Conservation (phyloP, 2,113 vertebrate species). For the Tylochromis polylepis region DNA sequence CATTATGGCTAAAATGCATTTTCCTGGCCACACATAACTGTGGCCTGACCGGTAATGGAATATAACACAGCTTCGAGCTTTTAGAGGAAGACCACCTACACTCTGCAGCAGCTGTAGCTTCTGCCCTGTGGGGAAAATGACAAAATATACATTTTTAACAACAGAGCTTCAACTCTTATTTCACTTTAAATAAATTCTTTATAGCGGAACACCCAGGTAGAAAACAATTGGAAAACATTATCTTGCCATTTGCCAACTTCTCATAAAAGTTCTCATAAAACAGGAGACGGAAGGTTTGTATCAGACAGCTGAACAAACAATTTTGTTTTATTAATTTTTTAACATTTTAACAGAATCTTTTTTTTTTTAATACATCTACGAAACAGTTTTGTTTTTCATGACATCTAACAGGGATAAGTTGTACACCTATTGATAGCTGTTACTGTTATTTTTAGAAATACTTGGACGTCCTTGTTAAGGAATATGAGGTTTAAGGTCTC, state of each 20-base stretch:
- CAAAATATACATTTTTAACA: slow-evolving; percentile 27
- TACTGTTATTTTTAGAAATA: neutral
- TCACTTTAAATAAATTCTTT: neutral
- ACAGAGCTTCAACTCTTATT: neutral
- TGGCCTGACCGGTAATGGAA: neutral
- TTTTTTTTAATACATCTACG: neutral
- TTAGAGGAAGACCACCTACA: slow-evolving; percentile 44
- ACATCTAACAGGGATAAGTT: neutral
- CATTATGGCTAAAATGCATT: slow-evolving; percentile 4
- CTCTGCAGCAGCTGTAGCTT: neutral
- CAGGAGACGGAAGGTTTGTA: neutral
- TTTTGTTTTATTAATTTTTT: neutral
- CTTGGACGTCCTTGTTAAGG: neutral
- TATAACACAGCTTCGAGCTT: neutral
- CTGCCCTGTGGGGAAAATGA: slow-evolving; percentile 11
- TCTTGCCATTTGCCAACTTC: neutral
- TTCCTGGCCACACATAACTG: slow-evolving; percentile 1
- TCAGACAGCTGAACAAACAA: neutral
- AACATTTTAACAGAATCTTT: rapidly evolving
- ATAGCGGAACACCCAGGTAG: slow-evolving; percentile 38
- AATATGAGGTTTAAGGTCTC: neutral
- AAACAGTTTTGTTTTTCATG: neutral
- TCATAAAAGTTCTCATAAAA: slow-evolving; percentile 19
- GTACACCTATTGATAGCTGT: neutral
- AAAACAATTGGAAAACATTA: slow-evolving; percentile 29